phyloP scores from a whole-genome alignment of 1,140 invertebrate genomes.

The Bombus polaris region DNA sequence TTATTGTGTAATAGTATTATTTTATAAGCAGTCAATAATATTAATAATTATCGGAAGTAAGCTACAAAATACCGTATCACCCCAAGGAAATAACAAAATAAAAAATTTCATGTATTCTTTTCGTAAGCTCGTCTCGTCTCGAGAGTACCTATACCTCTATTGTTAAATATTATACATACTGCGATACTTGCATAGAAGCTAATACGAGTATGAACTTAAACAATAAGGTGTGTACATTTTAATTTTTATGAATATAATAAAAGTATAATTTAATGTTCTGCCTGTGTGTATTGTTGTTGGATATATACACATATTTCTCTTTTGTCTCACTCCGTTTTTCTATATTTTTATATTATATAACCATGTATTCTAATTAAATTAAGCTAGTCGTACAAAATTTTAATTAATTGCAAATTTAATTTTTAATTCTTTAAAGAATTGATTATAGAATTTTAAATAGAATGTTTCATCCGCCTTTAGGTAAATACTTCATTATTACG shows the following conservation, averaged over 20 bases:
- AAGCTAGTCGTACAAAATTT: too few species aligned
- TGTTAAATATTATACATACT: constrained; percentile 70
- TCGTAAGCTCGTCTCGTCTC: constrained; percentile 64
- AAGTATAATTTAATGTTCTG: constrained; percentile 71
- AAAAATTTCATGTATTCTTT: constrained; percentile 62
- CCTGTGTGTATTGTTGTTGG: constrained; percentile 10
- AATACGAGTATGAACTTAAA: constrained; percentile 65
- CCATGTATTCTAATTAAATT: too few species aligned
- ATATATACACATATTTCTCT: background rate
- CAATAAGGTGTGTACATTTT: constrained; percentile 70
- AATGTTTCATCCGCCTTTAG: background rate
- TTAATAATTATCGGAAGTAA: constrained; percentile 59
- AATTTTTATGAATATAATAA: constrained; percentile 73
- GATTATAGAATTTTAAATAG: background rate
- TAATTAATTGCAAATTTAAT: too few species aligned
- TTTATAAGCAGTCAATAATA: constrained; percentile 72
- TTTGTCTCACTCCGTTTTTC: background rate
- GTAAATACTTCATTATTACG: background rate
- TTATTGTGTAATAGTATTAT: constrained; percentile 69
- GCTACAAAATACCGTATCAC: constrained; percentile 54
- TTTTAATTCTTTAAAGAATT: too few species aligned
- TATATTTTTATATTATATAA: background rate
- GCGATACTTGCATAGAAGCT: constrained; percentile 64
- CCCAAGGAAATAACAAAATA: background rate
- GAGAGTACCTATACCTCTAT: constrained; percentile 66